A percentile compares a stretch with the other conserved stretches of the same genome.
Conservation (phyloP, 2,797 vertebrate species). For the Peromyscus eremicus region DNA sequence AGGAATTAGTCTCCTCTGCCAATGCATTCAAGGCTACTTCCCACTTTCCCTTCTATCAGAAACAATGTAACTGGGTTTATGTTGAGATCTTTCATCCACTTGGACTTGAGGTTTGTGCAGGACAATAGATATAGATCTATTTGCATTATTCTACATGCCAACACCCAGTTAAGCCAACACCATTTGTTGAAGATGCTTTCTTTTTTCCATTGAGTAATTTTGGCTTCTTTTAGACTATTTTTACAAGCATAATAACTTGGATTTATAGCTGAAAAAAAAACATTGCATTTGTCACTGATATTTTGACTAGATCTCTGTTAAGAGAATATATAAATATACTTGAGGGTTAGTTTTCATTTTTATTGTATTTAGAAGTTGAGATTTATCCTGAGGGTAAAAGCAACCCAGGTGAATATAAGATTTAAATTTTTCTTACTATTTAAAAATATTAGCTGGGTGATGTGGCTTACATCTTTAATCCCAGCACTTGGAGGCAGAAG, state of each 20-base stretch:
- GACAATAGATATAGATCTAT: no score
- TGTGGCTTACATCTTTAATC: no score
- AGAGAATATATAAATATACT: background rate
- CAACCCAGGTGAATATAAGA: background rate
- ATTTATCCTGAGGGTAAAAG: background rate
- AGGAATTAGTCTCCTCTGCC: background rate
- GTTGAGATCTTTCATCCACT: no score
- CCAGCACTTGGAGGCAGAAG: no score
- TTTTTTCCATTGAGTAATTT: no score
- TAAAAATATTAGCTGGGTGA: no score
- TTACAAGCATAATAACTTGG: background rate
- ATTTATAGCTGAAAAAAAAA: background rate
- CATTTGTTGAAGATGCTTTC: no score
- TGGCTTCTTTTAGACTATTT: background rate
- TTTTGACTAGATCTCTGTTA: background rate
- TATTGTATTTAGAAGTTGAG: background rate
- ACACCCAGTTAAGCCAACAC: no score
- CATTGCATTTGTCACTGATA: background rate
- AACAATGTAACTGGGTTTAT: no score
- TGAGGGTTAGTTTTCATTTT: background rate
- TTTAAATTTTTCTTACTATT: background rate
- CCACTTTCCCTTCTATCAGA: no score
- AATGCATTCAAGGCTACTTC: background rate
- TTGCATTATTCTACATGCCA: no score
- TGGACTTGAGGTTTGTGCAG: no score